Evolutionary conservation across 2,797 vertebrate species (phyloP), one percentile per base, ranked within the genome.

Genomic region (Pseudotriccus pelzelni): DNA sequence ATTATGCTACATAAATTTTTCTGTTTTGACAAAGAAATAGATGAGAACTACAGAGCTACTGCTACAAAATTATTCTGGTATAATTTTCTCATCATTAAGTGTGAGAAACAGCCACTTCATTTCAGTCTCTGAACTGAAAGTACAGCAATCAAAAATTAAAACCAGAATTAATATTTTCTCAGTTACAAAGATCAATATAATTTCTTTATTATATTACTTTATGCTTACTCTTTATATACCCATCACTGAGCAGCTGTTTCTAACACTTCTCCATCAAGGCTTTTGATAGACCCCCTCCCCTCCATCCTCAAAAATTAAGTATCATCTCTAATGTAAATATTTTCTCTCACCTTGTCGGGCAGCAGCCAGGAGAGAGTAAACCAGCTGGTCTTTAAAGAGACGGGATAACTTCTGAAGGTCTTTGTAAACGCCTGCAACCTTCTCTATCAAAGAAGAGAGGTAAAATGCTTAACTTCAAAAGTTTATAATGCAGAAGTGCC

Each of bases 381-480:
- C 98, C 95, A 99, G 94, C 95, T 99, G 99, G 96, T 99, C 99
- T 97, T 99, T 99, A 97, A 99, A 99, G 77, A 98, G 94, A 20
- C 98, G 98, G 6, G 99, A 99, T 64, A 99, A 97, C 96, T 99
- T 99, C 90, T 96, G 98, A 86, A 99, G 98, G 49, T 99, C 98
- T 97, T 95, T 99, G 96, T 98, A 99, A 32, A 98, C 97, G 4
- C 95, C 96, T 4, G 98, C 97, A n/a, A 98, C 98, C 44, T 98
- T 97, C 90, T 97, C 99, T 99, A 44, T 84, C 19, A 50, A 84
- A 91, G 59, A 23, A 77, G 37, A 58, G 63, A 79, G 12, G 3
- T 9, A 32, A 62, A 84, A 90, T 58, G 6, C n/a, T 84, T 86
- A 82, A 73, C 5, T 79, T 94, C 52, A 87, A 44, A 12, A 78